Base-by-base conservation (phyloP, 2,888 invertebrate genomes). In the Brenthis daphne region DNA sequence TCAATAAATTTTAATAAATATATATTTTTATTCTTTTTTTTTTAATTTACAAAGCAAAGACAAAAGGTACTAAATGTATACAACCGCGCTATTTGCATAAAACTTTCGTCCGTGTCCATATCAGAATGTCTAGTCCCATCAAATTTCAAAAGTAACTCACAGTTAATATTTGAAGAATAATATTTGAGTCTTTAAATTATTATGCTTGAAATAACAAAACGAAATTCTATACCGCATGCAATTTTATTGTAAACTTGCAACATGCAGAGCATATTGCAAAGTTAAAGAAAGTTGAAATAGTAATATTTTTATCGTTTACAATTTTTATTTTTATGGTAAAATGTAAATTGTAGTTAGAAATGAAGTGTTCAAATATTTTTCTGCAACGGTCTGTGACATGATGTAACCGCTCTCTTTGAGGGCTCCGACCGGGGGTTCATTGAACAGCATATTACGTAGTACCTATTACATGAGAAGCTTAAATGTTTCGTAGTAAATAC, bases 401-500 rank as follows among this genome's bases (percentile, higher is more conserved):
- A 74, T 73, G 75, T 75, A 73, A 71, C 57, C 54, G 61, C 50
- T 33, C 69, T 65, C 48, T 66, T 43, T 43, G 76, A 75, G 83
- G 78, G 76, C 81, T 75, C 68, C 72, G 81, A 84, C 80, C 84
- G 74, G 73, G 69, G 65, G 77, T 79, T 76, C 79, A 78, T 76
- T 75, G 77, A 72, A 74, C 74, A 75, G 58, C 70, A 33, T 66
- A 57, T 68, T 71, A 65, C 70, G 65, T 71, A 54, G 60, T 61
- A 68, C 63, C 37, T 68, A 68, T 53, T 37, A 53, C 6, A 53
- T 53, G 37, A 33, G 51, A 53, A 20, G 37, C 37, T 3, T 53
- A 53, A 53, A 53, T 33, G 33, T 51, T 63, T 51, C 51, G 51
- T 53, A 51, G 43, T 53, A 51, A n/a, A n/a, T 16, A 63, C 37